Base-by-base conservation (phyloP, 2,888 invertebrate species). In the Sabatieria punctata region DNA sequence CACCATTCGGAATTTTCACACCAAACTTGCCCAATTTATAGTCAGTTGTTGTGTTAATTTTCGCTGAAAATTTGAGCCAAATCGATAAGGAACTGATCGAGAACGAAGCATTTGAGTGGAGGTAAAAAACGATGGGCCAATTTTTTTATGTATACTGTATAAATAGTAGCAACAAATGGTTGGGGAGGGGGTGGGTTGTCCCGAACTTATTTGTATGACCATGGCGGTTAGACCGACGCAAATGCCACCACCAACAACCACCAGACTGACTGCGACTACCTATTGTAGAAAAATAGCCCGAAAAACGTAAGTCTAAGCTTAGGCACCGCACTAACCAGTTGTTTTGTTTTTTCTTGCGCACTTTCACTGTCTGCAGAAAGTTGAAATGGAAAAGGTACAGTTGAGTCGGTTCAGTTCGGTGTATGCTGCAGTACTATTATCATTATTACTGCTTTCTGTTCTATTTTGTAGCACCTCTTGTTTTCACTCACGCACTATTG, bases 351-450 rank as follows among this genome's bases (percentile, higher is more conserved):
- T n/a, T 45, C n/a, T 21, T 13, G 3, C 48, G 39, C 41, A 41
- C 46, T 18, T 22, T 15, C 8, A 3, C 45, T 39, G 15, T 43
- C 43, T 68, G 63, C 75, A 88, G 88, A 75, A 88, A 85, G 73
- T 78, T 89, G 61, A 84, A 85, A 70, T 89, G 89, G 89, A 89
- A 85, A 72, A 86, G 85, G 88, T 88, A 78, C 84, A 81, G 21
- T 15, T n/a, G n/a, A 33, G 33, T 33, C n/a, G 33, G 33, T n/a
- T n/a, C 33, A n/a, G 13, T 33, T 33, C 11, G 33, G 33, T 11
- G 11, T n/a, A 33, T 33, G 33, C 13, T n/a, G n/a, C 33, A n/a
- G n/a, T 33, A 33, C 11, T 33, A 33, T 33, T 33, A 13, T 33
- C n/a, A n/a, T 33, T 33, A 13, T 33, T 33, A 33, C 13, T n/a